These are phyloP conservation scores for Stichodactyla helianthus DNA, from an alignment of 64 coral and sea anemone genomes.

Conservation along the genomic window DNA sequence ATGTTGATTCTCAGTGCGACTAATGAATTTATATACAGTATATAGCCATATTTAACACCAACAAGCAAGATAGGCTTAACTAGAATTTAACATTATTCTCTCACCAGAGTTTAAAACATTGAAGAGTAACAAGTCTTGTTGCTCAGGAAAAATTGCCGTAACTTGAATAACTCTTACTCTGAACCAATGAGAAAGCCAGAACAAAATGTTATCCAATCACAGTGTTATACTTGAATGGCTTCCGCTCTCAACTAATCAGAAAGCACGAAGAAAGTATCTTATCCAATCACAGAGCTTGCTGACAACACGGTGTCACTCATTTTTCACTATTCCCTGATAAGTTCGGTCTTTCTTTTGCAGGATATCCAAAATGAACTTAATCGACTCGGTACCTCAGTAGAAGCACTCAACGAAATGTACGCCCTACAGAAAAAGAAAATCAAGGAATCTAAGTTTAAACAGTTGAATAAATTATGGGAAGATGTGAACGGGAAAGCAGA, in stretches of 20 bases:
- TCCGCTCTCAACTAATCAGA: neutral
- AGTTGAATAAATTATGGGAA: slow-evolving; percentile 91
- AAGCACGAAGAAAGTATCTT: neutral
- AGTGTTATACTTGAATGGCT: neutral
- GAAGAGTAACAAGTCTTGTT: neutral
- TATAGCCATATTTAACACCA: too few relatives aligned
- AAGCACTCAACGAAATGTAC: slow-evolving; percentile 94
- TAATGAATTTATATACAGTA: too few relatives aligned
- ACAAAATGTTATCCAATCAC: neutral
- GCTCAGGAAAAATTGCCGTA: too few relatives aligned
- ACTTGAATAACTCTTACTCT: neutral
- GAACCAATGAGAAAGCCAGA: neutral
- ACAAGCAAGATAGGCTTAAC: too few relatives aligned
- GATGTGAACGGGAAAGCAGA: slow-evolving; percentile 71
- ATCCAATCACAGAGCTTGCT: neutral
- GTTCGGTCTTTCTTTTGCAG: slow-evolving; percentile 30
- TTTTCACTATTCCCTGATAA: neutral
- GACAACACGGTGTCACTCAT: neutral
- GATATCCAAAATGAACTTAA: slow-evolving; percentile 79
- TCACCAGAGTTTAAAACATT: neutral
- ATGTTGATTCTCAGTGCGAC: too few relatives aligned
- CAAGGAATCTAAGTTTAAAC: slow-evolving; percentile 87
- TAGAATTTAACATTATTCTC: neutral
- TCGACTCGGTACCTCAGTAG: slow-evolving; percentile 76
- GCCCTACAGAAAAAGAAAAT: slow-evolving; percentile 83